Evolutionary conservation across 2,113 vertebrate species (phyloP), one percentile per base, ranked within the genome.

Genomic region (Zosterops pallidus): DNA sequence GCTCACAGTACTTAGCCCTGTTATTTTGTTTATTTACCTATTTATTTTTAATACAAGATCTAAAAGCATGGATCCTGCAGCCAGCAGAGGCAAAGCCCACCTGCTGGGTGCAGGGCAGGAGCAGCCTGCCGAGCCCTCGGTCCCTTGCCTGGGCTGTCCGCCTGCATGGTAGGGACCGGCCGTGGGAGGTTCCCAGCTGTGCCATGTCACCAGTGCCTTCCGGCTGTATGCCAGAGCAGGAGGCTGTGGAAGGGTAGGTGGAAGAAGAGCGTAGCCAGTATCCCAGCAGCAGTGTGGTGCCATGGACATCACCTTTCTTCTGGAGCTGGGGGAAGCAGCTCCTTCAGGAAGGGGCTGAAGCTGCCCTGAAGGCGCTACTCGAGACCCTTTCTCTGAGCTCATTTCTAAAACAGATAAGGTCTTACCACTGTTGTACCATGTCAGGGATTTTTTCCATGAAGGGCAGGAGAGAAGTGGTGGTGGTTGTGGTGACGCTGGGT

Each of bases 51-150:
- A 65, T 35, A n/a, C 17, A 71, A 60, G 29, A 11, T 25, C 37
- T 23, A 22, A 59, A 80, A 75, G 46, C 14, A 5, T 11, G 4
- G 19, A n/a, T 78, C 50, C 37, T 29, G 62, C 60, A 42, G 35
- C n/a, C 78, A 68, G 55, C 59, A 37, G 76, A 49, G 18, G 37
- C 57, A 60, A 29, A 86, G 71, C 33, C 50, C 35, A 8, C 37
- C 21, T 10, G 14, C 9, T 57, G 70, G 21, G 26, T 17, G 14
- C 67, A n/a, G 86, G 80, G 59, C 78, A 3, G 2, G 37, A 47
- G n/a, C 84, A 89, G 68, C 35, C 33, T 2, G 3, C 2, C 0
- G 5, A 57, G 20, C 35, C 23, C 4, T 4, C 0, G 0, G 6
- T n/a, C 22, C 28, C 8, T 18, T 83, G 41, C 41, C 64, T 11